Evolutionary conservation across 2,113 vertebrate genomes (phyloP), one percentile per base, ranked within the genome.

Genomic region (Rynchops niger): DNA sequence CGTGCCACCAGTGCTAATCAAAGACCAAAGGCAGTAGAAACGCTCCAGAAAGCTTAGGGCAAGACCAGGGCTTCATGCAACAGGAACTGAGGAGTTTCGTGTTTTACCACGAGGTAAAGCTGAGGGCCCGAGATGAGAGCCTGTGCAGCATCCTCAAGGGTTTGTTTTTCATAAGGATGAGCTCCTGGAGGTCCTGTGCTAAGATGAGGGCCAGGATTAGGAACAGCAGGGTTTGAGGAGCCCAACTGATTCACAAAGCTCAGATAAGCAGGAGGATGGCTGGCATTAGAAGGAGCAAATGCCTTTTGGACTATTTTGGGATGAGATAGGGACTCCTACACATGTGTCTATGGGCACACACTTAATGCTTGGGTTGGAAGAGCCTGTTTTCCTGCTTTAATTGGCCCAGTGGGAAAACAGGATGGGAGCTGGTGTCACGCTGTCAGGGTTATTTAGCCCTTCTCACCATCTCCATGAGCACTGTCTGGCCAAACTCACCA

Each of bases 11-110:
- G 78, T 2, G 32, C 52, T 95, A 88, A 95, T 85, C 84, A 36
- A 76, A 87, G 16, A 73, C 92, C 66, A 93, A 91, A 94, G 92
- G 90, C 92, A 94, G 49, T 72, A 92, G 58, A 93, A 90, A 82
- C 15, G 0, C 66, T 84, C 78, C 49, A 90, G 70, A 84, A 85
- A 87, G n/a, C 84, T 87, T 71, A 71, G 47, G 81, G 77, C 61
- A 96, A 63, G 40, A 65, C 67, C 84, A 86, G 38, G 23, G 11
- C 43, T 92, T 69, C 42, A 42, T 45, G 59, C 69, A 65, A 12
- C n/a, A 87, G 81, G 42, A 89, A 42, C 76, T 53, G 69, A 92
- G 43, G 81, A 87, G n/a, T 89, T 87, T 93, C 61, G 61, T 90
- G 12, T 56, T 90, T 73, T 77, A 61, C 71, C 67, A 49, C 5